Evolutionary conservation across 2,888 invertebrate species (phyloP).

Genomic region (Catocala sponsa): DNA sequence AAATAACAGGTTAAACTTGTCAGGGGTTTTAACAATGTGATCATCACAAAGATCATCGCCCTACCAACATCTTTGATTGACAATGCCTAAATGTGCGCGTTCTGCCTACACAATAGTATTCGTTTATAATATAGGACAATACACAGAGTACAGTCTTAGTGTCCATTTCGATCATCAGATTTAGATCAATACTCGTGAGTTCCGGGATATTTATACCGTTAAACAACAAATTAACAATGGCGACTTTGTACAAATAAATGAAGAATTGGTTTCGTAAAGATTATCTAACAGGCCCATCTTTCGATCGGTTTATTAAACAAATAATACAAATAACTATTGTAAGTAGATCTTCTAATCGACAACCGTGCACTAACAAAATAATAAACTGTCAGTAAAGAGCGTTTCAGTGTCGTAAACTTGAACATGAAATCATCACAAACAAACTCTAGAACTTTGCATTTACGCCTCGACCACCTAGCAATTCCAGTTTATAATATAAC

Average conservation of each 20-base stretch:
- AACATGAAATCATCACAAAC: conserved; percentile 9
- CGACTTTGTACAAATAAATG: conserved; percentile 62
- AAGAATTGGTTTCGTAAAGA: conserved; percentile 41
- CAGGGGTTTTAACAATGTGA: conserved; percentile 56
- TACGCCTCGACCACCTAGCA: neutral
- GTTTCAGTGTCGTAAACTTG: conserved; percentile 8
- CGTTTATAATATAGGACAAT: conserved; percentile 30
- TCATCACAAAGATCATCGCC: conserved; percentile 64
- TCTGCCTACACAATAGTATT: conserved; percentile 39
- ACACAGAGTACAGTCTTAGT: conserved; percentile 50
- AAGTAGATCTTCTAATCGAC: neutral
- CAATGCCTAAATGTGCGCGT: conserved; percentile 56
- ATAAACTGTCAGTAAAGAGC: conserved; percentile 11
- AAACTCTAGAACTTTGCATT: conserved; percentile 3
- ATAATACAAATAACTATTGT: neutral
- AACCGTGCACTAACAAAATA: neutral
- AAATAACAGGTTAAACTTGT: conserved; percentile 61
- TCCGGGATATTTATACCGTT: conserved; percentile 59
- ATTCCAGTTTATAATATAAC: neutral
- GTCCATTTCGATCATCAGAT: conserved; percentile 73
- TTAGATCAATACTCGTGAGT: conserved; percentile 70
- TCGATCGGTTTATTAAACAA: conserved; percentile 4
- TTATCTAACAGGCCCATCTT: neutral
- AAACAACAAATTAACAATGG: conserved; percentile 56
- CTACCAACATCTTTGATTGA: conserved; percentile 60